These are phyloP conservation scores for Narcine bancroftii DNA, from an alignment of 2,113 vertebrate genomes.

Conservation along the genomic window DNA sequence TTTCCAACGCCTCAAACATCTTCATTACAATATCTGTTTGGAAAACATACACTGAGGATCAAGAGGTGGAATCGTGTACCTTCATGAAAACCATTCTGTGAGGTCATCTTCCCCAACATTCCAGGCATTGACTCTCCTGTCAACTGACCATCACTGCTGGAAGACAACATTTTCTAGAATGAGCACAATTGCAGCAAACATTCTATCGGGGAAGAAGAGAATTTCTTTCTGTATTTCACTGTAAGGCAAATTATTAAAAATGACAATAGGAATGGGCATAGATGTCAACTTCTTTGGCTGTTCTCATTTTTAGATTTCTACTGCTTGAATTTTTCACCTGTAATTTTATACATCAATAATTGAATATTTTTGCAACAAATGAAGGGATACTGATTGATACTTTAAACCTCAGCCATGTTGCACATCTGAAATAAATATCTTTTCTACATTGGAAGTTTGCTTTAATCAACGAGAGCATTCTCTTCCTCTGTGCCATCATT, in stretches of 20 bases:
- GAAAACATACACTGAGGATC: not conserved
- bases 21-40: not conserved
- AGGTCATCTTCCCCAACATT: not conserved
- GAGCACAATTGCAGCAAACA: not conserved
- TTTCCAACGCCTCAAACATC: not conserved
- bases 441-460: not conserved
- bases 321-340: not conserved
- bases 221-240: not conserved
- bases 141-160: not conserved
- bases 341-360: conserved; percentile 17
- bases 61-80: not conserved
- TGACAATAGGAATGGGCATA: not conserved
- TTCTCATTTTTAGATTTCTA: not conserved
- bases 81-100: not conserved
- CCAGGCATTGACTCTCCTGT: not conserved
- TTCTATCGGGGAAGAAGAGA: not conserved
- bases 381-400: not conserved
- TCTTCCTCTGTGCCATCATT: conserved; percentile 56
- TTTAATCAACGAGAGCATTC: conserved; percentile 37
- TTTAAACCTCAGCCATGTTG: not conserved
- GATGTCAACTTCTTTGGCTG: conserved; percentile 14
- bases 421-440: not conserved
- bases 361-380: not conserved
- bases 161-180: not conserved
- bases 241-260: not conserved